Percentiles rank a stretch among this genome's conserved stretches.
Evolutionary conservation across 1,140 invertebrate species (phyloP).

Genomic region (Diabrotica undecimpunctata): DNA sequence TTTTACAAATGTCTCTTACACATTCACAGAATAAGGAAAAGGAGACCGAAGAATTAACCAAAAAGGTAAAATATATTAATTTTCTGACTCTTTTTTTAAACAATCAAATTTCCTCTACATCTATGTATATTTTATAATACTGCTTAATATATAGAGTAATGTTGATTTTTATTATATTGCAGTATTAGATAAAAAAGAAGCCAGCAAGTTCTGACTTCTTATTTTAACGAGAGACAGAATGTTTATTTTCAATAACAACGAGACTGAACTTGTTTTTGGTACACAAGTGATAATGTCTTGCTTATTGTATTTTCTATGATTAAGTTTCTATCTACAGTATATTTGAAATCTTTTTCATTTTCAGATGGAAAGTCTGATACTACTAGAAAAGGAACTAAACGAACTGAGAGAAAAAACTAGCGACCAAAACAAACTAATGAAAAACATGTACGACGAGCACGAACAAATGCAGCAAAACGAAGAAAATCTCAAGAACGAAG

Average conservation of each 20-base stretch:
- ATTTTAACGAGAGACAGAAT: no score
- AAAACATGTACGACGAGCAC: constrained; percentile 54
- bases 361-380: constrained; percentile 53
- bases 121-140: no score
- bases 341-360: constrained; percentile 8
- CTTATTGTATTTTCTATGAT: no score
- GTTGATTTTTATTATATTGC: no score
- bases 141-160: no score
- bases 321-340: no score
- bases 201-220: no score
- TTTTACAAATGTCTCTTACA: constrained; percentile 49
- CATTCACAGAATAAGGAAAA: constrained; percentile 49
- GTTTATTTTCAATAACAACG: no score
- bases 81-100: neutral
- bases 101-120: neutral
- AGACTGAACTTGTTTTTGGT: no score
- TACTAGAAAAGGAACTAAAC: constrained; percentile 57
- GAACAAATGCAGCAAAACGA: constrained; percentile 57
- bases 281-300: no score
- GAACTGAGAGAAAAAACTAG: constrained; percentile 56
- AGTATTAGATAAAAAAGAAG: no score
- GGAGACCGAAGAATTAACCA: constrained; percentile 48
- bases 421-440: constrained; percentile 57
- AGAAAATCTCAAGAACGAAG: constrained; percentile 54
- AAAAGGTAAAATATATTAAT: constrained; percentile 41